Evolutionary conservation across 2,888 invertebrate species (phyloP), one percentile per base, ranked within the genome.

Genomic region (Camponotus fellah): DNA sequence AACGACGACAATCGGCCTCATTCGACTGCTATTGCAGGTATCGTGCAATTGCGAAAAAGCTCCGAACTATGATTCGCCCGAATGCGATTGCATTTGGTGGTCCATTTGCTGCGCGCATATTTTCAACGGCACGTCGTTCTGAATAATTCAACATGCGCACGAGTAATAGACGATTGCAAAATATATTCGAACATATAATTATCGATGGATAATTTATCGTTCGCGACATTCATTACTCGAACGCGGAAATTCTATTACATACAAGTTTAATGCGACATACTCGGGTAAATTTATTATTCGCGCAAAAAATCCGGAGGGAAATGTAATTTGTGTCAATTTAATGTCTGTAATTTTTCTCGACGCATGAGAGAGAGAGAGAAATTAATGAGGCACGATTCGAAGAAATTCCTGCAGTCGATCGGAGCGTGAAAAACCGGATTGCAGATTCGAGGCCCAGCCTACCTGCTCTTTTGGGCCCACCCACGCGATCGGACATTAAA

Each of bases 391-490:
- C 37, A 3, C 49, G 71, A 84, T 56, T 14, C 58, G 66, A 43
- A 49, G 14, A 26, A 64, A 58, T 64, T 72, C 3, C 56, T 49
- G 12, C 43, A 17, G 37, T 12, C 49, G 12, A 32, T 14, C 26
- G 2, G 26, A n/a, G 14, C 21, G 9, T 26, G 53, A 85, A 88
- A 90, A 88, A 88, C 89, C 84, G 89, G 87, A 84, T 87, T 79
- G 83, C 83, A 85, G 88, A 87, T 76, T 72, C 85, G 87, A 87
- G 87, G 90, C 83, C 91, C 91, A 87, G 89, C 91, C 92, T 92
- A 91, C 91, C 88, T 85, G 21, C 53, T 53, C 53, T 89, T 89
- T 91, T 92, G 88, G 89, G 92, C 92, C 91, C 93, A 92, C 93
- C 93, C 92, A 92, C 93, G 69, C 81, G 72, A 86, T 88, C 90